phyloP scores from a whole-genome alignment of 2,797 vertebrate genomes.

The Tapirus indicus region DNA sequence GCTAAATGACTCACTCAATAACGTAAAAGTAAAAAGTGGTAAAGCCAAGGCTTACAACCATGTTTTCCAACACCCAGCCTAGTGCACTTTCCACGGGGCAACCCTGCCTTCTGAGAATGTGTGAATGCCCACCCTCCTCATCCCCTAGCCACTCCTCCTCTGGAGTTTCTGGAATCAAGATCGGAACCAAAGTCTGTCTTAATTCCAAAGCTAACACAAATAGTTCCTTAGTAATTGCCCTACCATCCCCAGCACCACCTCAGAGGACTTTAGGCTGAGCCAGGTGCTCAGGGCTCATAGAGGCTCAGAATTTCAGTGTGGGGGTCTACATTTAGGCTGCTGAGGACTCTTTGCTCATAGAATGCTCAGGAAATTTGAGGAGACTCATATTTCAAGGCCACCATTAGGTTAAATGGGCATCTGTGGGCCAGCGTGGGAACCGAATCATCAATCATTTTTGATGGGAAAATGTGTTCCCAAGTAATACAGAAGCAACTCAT shows the following conservation, averaged over 20 bases:
- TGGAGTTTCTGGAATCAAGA: not conserved
- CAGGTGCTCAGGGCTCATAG: not conserved
- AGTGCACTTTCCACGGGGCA: not conserved
- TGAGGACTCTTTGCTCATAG: not conserved
- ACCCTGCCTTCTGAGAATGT: not conserved
- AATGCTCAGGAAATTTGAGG: constrained; percentile 13
- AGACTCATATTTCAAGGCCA: constrained; percentile 61
- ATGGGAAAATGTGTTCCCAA: constrained; percentile 60
- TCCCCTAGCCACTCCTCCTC: not conserved
- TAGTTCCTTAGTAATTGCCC: not conserved
- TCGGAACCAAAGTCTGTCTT: not conserved
- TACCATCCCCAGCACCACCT: not conserved
- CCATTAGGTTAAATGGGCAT: constrained; percentile 61
- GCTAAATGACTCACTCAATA: constrained; percentile 22
- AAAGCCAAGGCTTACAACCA: not conserved
- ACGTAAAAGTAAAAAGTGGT: not conserved
- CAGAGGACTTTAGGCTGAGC: not conserved
- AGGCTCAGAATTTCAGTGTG: not conserved
- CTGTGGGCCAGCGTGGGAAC: not conserved
- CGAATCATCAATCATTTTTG: constrained; percentile 65
- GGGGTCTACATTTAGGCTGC: not conserved
- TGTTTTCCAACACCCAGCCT: not conserved
- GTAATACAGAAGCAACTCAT: constrained; percentile 18
- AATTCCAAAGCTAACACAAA: not conserved
- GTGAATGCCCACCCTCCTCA: not conserved